Base-by-base conservation (phyloP, 2,113 vertebrate species). In the Hippocampus comes region DNA sequence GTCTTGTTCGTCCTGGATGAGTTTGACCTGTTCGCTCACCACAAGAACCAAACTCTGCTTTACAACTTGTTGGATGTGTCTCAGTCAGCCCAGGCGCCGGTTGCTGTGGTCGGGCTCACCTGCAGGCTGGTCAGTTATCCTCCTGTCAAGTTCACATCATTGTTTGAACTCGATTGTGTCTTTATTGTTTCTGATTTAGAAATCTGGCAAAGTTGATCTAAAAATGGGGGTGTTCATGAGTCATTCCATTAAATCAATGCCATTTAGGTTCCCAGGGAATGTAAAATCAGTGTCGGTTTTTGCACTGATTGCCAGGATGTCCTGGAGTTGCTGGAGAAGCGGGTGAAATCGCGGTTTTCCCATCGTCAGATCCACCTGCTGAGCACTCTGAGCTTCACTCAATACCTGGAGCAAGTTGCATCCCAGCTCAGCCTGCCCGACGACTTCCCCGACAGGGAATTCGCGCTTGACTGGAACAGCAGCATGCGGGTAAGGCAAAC, bases 21-120 rank as follows among this genome's bases (percentile, higher is more conserved):
- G 81, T 99, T 99, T 66, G 97, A 99, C 90, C 90, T 99, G 69
- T 99, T 99, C 79, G 94, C 96, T 38, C 94, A 98, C 85, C 97
- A 99, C 84, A 98, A 96, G 93, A 99, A 98, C 56, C 97, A 99
- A 86, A 96, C 95, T 0, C 91, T 99, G 59, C 95, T 99, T 23
- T 99, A 99, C 84, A 99, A 98, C 87, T 95, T 99, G 67, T 93
- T 99, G 0, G 97, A 99, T 14, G 89, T 97, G 53, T 96, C 97
- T 53, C 97, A 99, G 89, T 96, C 97, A 0, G 95, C 97, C 6
- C 97, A 99, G 93, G 92, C 96, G 9, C 97, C 97, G 0, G 38
- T 99, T 5, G 94, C 95, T 1, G 94, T 99, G 34, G 91, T 99
- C 25, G 97, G 97, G 5, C 77, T 99, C 71, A 99, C 97, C 3